These are phyloP conservation scores for Chaetogeoica ovagalla DNA, from an alignment of 2,888 invertebrate species.

Conservation along the genomic window DNA sequence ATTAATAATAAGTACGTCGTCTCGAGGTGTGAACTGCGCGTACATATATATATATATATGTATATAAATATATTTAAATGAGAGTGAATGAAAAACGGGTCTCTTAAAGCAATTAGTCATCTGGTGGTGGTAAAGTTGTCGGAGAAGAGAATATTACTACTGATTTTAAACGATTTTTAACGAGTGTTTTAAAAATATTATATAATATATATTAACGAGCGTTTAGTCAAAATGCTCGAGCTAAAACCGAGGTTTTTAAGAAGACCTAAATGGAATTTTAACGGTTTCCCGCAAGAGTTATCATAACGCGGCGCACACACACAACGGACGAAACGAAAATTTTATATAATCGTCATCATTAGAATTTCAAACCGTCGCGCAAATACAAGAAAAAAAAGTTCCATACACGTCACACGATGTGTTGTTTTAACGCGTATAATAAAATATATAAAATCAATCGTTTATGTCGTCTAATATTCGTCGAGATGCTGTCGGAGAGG, in stretches of 20 bases:
- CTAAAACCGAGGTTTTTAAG: slow-evolving; percentile 24
- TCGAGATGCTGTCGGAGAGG: no score
- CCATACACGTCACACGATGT: not conserved
- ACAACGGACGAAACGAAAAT: not conserved
- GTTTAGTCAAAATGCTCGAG: slow-evolving; percentile 6
- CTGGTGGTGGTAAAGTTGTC: slow-evolving; percentile 26
- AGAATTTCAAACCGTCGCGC: slow-evolving; percentile 7
- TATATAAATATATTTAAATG: no score
- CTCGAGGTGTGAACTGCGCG: slow-evolving; percentile 10
- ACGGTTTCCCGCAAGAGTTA: slow-evolving; percentile 14
- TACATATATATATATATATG: no score
- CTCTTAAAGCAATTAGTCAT: slow-evolving; percentile 47
- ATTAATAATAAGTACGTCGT: slow-evolving; percentile 31
- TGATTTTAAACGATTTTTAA: slow-evolving; percentile 50
- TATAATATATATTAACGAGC: slow-evolving; percentile 22
- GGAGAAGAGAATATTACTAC: slow-evolving; percentile 36
- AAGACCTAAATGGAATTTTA: slow-evolving; percentile 44
- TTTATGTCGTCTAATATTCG: no score
- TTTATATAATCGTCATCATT: slow-evolving; percentile 17
- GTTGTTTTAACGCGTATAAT: no score
- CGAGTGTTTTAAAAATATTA: slow-evolving; percentile 7
- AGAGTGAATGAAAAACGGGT: not conserved
- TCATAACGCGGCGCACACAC: not conserved
- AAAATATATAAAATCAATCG: no score
- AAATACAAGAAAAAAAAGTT: not conserved